Percentiles rank a stretch among this genome's conserved stretches.
Conservation (phyloP, 2,797 vertebrate genomes). For the Cyclopterus lumpus region DNA sequence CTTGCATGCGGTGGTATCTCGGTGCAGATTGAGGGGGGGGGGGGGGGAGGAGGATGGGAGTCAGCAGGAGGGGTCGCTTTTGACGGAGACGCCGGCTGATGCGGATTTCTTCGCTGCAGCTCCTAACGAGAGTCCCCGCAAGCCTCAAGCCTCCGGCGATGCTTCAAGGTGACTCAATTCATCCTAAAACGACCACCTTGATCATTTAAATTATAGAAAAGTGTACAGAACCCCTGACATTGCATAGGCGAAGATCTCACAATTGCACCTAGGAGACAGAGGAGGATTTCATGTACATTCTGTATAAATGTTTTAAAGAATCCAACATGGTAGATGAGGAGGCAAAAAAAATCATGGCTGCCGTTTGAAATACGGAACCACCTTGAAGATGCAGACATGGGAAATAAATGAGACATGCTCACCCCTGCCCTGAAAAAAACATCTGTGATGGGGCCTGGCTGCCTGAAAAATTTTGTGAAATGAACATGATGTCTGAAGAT, state of each 20-base stretch:
- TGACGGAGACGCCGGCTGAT: conserved; percentile 57
- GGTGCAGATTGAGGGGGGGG: conserved; percentile 2
- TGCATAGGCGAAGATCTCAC: conserved; percentile 19
- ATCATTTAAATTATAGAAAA: conserved; percentile 54
- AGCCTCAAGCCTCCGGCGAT: conserved; percentile 48
- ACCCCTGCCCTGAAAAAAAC: conserved; percentile 46
- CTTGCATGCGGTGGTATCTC: conserved; percentile 23
- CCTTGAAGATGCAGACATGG: conserved; percentile 30
- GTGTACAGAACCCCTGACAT: conserved; percentile 35
- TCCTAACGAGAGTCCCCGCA: conserved; percentile 63
- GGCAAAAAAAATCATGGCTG: conserved; percentile 29
- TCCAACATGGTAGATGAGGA: conserved; percentile 6
- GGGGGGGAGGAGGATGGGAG: conserved; percentile 19
- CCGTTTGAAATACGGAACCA: conserved; percentile 27
- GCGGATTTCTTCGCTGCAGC: conserved; percentile 44
- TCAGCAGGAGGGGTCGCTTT: conserved; percentile 50
- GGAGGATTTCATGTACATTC: conserved; percentile 22
- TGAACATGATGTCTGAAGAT: conserved; percentile 40
- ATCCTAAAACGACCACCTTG: conserved; percentile 51
- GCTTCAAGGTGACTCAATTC: conserved; percentile 62
- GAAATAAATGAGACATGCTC: conserved; percentile 48
- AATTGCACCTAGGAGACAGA: conserved; percentile 16
- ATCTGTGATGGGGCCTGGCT: conserved; percentile 35
- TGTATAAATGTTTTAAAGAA: conserved; percentile 48
- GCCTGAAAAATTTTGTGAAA: conserved; percentile 23